These are phyloP conservation scores for Enteromius anoplus DNA, from an alignment of 2,797 vertebrate species.

Conservation along the genomic window DNA sequence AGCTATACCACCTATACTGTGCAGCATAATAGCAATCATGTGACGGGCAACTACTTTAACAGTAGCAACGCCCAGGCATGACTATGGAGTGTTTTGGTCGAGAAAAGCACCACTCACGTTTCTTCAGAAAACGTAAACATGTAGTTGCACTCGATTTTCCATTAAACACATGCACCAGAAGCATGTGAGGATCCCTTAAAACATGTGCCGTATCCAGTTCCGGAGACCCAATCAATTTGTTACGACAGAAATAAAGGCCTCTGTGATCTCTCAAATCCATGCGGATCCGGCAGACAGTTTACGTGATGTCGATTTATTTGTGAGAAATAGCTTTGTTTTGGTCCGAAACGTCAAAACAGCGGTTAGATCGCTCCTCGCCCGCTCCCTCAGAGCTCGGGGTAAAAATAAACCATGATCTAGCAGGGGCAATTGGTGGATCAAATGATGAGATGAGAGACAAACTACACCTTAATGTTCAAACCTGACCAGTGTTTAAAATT, in stretches of 20 bases:
- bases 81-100: background rate
- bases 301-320: slow-evolving; percentile 5
- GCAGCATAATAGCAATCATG: background rate
- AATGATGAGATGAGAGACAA: slow-evolving; percentile 40
- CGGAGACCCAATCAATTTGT: slow-evolving; percentile 1
- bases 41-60: background rate
- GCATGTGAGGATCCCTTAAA: background rate
- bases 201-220: background rate
- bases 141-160: background rate
- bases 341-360: slow-evolving; percentile 40
- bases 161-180: background rate
- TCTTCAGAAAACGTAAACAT: background rate
- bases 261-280: slow-evolving; percentile 24
- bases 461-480: slow-evolving; percentile 41
- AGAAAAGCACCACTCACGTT: background rate
- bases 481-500: slow-evolving; percentile 66
- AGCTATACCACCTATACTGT: background rate
- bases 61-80: background rate
- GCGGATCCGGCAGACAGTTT: slow-evolving; percentile 22
- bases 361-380: slow-evolving; percentile 9
- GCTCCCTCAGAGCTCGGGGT: slow-evolving; percentile 14
- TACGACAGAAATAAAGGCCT: background rate
- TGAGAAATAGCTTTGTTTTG: slow-evolving; percentile 34
- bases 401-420: slow-evolving; percentile 47
- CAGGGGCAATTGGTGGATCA: slow-evolving; percentile 27